These are phyloP conservation scores for Bolinopsis microptera DNA, from an alignment of 37 sponge, comb jelly and placozoan genomes.

Conservation along the genomic window DNA sequence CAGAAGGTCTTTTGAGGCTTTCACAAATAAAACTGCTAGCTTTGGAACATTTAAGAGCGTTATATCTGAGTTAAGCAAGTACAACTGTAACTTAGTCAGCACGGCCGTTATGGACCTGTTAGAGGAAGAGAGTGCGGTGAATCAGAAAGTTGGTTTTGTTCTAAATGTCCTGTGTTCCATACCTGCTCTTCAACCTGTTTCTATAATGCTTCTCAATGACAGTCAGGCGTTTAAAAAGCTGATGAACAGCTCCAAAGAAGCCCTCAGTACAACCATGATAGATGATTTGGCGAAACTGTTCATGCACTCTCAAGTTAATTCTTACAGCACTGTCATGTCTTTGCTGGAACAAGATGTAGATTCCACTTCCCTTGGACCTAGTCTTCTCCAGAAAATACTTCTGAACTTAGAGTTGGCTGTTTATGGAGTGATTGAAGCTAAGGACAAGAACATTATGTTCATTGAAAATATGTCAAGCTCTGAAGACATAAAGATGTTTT, in stretches of 20 bases:
- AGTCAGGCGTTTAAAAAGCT: slow-evolving; percentile 20
- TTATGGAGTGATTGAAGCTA: slow-evolving; percentile 27
- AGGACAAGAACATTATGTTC: slow-evolving; percentile 9
- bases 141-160: slow-evolving; percentile 49
- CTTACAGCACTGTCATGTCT: slow-evolving; percentile 54
- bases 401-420: slow-evolving; percentile 19
- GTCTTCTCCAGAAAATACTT: slow-evolving; percentile 17
- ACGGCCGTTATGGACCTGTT: slow-evolving; percentile 24
- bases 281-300: slow-evolving; percentile 54
- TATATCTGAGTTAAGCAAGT: slow-evolving; percentile 31
- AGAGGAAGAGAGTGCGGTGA: neutral
- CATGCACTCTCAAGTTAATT: slow-evolving; percentile 39
- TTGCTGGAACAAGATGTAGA: slow-evolving; percentile 20
- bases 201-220: slow-evolving; percentile 26
- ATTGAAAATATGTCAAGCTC: slow-evolving; percentile 44
- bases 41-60: neutral
- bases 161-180: slow-evolving; percentile 51
- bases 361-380: slow-evolving; percentile 35
- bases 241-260: neutral
- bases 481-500: slow-evolving; percentile 62
- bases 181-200: slow-evolving; percentile 1
- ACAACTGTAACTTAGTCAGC: neutral
- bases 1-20: neutral
- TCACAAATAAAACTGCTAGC: neutral
- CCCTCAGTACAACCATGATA: neutral